Base-by-base conservation (phyloP, 2,113 vertebrate species). In the Paradisaea rubra region DNA sequence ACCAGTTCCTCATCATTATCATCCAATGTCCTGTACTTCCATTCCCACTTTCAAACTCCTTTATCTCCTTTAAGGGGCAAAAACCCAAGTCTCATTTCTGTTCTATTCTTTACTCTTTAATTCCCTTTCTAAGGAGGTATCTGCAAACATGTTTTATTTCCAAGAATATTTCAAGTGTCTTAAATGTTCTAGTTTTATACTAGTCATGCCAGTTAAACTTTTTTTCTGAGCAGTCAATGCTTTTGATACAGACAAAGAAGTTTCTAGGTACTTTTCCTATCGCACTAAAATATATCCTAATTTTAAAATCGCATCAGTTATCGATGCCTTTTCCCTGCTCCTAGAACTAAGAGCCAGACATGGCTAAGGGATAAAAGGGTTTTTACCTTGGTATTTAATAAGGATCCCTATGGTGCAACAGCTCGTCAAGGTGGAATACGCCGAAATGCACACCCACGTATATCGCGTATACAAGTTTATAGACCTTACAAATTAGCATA, bases 401-500 rank as follows among this genome's bases (percentile, higher is more conserved):
- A 59, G 23, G 57, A 59, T 37, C 10, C n/a, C 16, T 25, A 59
- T 16, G 15, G 56, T 25, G 57, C 57, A 59, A 25, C n/a, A 16
- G 57, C 11, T 35, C 7, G 1, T 25, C n/a, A 25, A 59, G 23
- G n/a, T 37, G 57, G 22, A 59, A 59, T 25, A 11, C 3, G 15
- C 23, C 1, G 2, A 35, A 25, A 37, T 11, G 7, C 23, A 59
- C 57, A 37, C 15, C 8, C 23, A 59, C 3, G 7, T 25, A 11
- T 17, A 37, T 8, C 1, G 1, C 2, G 2, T 11, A 35, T 5
- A 25, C 57, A 35, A 8, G 11, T 35, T 56, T 37, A 59, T 6
- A 59, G 10, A 59, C 57, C 57, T 25, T 24, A 25, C 57, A 59
- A 25, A 59, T 35, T 59, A 59, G 57, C 23, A 8, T 59, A 25